Conservation (phyloP, 2,113 vertebrate species). For the Malurus elegans region DNA sequence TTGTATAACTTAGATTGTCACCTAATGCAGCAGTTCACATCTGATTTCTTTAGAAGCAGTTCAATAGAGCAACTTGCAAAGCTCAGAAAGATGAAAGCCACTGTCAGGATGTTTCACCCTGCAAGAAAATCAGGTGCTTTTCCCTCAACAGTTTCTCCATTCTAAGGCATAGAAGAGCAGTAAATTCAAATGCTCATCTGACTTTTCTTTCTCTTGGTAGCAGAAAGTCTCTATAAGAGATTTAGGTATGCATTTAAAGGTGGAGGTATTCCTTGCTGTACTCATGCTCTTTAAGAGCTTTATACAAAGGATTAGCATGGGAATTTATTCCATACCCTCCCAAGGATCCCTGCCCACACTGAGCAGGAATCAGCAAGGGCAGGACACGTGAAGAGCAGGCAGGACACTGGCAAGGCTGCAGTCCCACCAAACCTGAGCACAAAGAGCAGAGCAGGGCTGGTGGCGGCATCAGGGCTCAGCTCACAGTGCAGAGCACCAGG, state of each 20-base stretch:
- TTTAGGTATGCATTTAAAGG: neutral
- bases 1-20: neutral
- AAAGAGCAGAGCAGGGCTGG: neutral
- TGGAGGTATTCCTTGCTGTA: neutral
- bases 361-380: neutral
- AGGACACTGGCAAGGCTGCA: neutral
- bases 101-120: neutral
- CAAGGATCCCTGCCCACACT: rapidly evolving
- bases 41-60: neutral
- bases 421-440: too few relatives aligned
- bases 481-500: neutral
- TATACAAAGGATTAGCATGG: neutral
- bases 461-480: neutral
- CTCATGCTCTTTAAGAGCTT: neutral
- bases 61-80: neutral
- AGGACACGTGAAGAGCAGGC: neutral
- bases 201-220: neutral
- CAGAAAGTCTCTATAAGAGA: neutral
- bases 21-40: neutral
- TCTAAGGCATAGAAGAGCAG: neutral
- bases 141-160: neutral
- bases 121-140: neutral
- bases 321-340: neutral
- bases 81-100: neutral
- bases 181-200: neutral